Evolutionary conservation across 2,113 vertebrate species (phyloP), one percentile per base, ranked within the genome.

Genomic region (Chionomys nivalis): DNA sequence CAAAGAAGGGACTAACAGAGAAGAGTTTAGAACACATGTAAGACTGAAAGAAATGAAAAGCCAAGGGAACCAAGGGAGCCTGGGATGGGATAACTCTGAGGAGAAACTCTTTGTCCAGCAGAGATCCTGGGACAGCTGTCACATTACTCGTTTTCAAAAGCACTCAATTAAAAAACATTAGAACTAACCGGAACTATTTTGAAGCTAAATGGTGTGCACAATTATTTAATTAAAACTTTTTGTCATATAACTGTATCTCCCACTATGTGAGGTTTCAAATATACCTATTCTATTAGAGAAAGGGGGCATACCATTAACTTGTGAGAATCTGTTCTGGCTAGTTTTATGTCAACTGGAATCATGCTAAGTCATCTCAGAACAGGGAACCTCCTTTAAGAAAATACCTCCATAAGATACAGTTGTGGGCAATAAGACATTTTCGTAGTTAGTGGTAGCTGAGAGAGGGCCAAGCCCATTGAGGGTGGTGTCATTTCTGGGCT

Each of bases 221-320:
- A 68, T 16, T 94, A 19, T 76, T 94, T 88, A 94, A 78, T 16
- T n/a, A 42, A 33, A 44, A 81, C 26, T 92, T 91, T 91, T 89
- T 73, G 19, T 90, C 21, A 33, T 77, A 39, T 68, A 47, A 83
- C 58, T 31, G 6, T 88, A 39, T 86, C 28, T 87, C 65, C 11
- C 58, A 13, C 75, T 52, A 47, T 79, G 82, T 82, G 81, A 81
- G 44, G 33, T 16, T 28, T 10, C 65, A 33, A 8, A 83, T 55
- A 75, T 44, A 39, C 58, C 19, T 70, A 12, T 42, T 87, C 16
- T 76, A 11, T 36, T 92, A 79, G 19, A 72, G 78, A 26, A n/a
- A 52, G 73, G 12, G 77, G 26, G 3, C n/a, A 82, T 31, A 21
- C n/a, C 14, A 87, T 73, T 90, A 75, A 55, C 66, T 79, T 42